Evolutionary conservation across 2,888 invertebrate species (phyloP).

Genomic region (Sarcophaga carnaria): DNA sequence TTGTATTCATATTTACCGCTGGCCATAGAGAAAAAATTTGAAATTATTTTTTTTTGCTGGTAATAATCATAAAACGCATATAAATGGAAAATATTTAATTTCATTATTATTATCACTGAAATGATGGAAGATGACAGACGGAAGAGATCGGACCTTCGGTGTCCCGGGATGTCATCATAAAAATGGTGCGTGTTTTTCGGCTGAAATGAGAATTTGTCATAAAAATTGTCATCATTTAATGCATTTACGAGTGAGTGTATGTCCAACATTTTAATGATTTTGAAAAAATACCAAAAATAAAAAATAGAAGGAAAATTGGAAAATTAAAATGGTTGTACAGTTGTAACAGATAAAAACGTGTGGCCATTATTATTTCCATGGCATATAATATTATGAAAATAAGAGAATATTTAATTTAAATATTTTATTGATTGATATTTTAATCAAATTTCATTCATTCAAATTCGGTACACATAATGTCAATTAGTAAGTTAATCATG

Average conservation of each 20-base stretch:
- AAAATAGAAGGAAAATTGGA: neutral
- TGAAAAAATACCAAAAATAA: neutral
- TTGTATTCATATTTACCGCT: neutral
- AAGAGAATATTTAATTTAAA: neutral
- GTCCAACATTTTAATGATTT: slow-evolving; percentile 13
- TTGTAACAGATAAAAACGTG: slow-evolving; percentile 28
- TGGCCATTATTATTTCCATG: neutral
- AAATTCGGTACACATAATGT: no score
- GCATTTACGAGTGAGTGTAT: slow-evolving; percentile 1
- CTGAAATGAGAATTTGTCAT: slow-evolving; percentile 23
- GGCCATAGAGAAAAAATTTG: neutral
- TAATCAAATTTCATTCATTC: no score
- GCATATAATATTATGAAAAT: neutral
- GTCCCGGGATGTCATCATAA: neutral
- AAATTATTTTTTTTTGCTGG: neutral
- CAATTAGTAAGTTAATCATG: no score
- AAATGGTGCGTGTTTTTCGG: slow-evolving; percentile 29
- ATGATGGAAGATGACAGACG: neutral
- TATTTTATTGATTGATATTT: neutral
- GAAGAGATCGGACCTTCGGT: neutral
- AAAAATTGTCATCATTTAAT: slow-evolving; percentile 30
- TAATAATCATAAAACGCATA: slow-evolving; percentile 28
- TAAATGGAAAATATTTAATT: slow-evolving; percentile 27
- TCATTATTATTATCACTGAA: neutral
- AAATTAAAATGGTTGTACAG: neutral